These are phyloP conservation scores for Portunus trituberculatus DNA, from an alignment of 1,140 invertebrate species.

Conservation along the genomic window DNA sequence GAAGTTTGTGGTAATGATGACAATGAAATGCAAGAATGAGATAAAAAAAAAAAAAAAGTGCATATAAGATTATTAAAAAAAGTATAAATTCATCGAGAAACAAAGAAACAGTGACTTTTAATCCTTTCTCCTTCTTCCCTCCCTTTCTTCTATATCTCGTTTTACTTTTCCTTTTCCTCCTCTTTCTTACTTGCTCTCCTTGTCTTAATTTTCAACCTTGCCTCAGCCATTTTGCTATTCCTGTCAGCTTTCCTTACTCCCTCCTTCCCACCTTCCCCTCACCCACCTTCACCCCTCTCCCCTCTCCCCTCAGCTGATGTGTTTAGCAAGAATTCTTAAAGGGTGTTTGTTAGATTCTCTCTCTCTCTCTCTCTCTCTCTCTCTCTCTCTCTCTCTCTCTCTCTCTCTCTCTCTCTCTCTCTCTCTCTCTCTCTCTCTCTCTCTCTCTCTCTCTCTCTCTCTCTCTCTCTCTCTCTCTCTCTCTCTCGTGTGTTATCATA, in stretches of 20 bases:
- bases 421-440: neutral
- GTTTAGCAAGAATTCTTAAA: slow-evolving; percentile 24
- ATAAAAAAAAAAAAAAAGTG: neutral
- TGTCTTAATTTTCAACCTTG: slow-evolving; percentile 8
- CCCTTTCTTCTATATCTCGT: neutral
- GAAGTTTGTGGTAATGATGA: neutral
- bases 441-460: neutral
- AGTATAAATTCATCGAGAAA: neutral
- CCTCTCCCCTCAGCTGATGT: neutral
- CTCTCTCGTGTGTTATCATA: slow-evolving; percentile 19
- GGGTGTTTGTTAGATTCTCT: neutral
- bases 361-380: slow-evolving; percentile 36
- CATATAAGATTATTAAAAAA: neutral
- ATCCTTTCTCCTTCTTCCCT: too few species aligned
- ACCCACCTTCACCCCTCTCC: too few species aligned
- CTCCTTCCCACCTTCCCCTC: too few species aligned
- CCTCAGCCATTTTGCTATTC: neutral
- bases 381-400: slow-evolving; percentile 8
- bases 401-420: slow-evolving; percentile 34
- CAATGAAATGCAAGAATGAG: neutral
- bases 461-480: neutral
- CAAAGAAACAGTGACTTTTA: too few species aligned
- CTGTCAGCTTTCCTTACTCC: neutral
- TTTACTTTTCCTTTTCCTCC: neutral
- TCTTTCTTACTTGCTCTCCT: neutral